A percentile compares a stretch with the other conserved stretches of the same genome.
These are phyloP conservation scores for Darevskia nairensis DNA, from an alignment of 2,797 vertebrate species.

Conservation along the genomic window DNA sequence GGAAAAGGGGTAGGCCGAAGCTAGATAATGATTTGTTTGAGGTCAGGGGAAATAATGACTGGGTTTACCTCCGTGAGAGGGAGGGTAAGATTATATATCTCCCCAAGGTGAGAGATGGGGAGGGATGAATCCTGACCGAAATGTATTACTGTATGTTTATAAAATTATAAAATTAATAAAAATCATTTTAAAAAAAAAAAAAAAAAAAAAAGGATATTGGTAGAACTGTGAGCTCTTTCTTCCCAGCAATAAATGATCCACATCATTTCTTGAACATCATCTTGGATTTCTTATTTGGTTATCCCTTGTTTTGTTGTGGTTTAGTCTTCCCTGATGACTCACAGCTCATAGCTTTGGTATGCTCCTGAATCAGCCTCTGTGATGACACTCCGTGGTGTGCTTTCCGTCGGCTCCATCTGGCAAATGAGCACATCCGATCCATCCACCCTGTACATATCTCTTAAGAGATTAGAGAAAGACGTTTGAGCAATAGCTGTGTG, in stretches of 20 bases:
- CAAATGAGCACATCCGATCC: background rate
- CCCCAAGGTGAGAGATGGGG: no score
- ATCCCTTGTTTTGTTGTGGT: background rate
- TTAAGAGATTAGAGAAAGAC: background rate
- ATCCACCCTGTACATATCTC: background rate
- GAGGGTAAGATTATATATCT: no score
- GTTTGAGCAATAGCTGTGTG: background rate
- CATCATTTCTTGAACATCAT: background rate
- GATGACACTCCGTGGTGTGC: no score
- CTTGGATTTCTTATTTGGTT: background rate
- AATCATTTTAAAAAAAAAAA: no score
- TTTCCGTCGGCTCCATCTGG: background rate
- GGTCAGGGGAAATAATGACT: no score
- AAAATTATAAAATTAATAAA: no score
- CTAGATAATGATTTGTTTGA: no score
- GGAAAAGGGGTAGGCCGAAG: no score
- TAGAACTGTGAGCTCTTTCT: background rate
- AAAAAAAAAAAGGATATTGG: no score
- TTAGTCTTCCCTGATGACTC: background rate
- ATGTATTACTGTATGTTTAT: no score
- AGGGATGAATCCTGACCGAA: no score
- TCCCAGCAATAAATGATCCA: background rate
- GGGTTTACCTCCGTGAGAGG: no score
- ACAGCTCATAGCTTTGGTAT: background rate
- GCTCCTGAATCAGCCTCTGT: background rate